Percentiles rank a stretch among this genome's conserved stretches.
phyloP scores from a whole-genome alignment of 2,888 invertebrate species.

The Miltochrista miniata region DNA sequence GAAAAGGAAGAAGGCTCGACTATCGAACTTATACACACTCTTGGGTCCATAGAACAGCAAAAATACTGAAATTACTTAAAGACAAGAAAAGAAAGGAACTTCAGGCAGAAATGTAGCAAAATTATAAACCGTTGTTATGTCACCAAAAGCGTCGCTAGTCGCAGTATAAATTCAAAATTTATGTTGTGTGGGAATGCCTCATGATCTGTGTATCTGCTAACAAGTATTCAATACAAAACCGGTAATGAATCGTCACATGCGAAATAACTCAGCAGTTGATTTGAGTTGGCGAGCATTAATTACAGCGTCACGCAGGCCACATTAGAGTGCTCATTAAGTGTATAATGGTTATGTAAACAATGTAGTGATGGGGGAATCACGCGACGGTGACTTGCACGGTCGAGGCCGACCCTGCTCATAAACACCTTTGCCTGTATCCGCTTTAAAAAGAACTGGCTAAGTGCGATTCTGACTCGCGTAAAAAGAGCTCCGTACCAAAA shows the following conservation, averaged over 20 bases:
- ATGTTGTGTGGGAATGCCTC: neutral
- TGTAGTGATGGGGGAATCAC: slow-evolving; percentile 68
- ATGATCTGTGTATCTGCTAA: slow-evolving; percentile 8
- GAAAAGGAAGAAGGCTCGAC: too few relatives aligned
- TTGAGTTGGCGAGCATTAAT: slow-evolving; percentile 57
- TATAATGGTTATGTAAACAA: slow-evolving; percentile 71
- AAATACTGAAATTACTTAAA: too few relatives aligned
- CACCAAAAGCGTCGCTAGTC: too few relatives aligned
- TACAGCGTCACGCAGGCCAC: slow-evolving; percentile 59
- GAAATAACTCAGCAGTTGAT: slow-evolving; percentile 24
- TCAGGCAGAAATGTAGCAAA: too few relatives aligned
- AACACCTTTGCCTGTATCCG: slow-evolving; percentile 45
- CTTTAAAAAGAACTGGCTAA: too few relatives aligned
- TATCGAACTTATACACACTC: too few relatives aligned
- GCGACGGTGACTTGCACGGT: slow-evolving; percentile 65
- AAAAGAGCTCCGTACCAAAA: too few relatives aligned
- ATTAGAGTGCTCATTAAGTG: slow-evolving; percentile 70
- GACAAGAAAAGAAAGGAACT: too few relatives aligned
- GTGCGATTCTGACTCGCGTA: too few relatives aligned
- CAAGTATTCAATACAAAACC: slow-evolving; percentile 7
- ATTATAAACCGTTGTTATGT: too few relatives aligned
- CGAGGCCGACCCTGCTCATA: slow-evolving; percentile 48
- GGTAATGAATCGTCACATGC: slow-evolving; percentile 23
- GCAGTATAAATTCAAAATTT: too few relatives aligned
- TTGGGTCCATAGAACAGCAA: too few relatives aligned